Conservation (phyloP, 2,888 invertebrate species). For the Homarus gammarus region DNA sequence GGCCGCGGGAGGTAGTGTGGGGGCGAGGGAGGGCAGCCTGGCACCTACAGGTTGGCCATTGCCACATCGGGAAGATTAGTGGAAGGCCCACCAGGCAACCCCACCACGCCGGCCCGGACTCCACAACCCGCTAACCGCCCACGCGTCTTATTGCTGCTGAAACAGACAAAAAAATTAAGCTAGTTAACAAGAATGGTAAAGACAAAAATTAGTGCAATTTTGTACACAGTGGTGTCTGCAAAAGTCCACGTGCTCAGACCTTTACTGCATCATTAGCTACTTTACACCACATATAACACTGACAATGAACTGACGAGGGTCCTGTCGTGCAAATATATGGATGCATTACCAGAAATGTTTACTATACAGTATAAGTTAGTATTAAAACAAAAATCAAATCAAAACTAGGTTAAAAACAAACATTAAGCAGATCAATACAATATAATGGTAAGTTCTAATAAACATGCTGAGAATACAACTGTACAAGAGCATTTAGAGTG, state of each 20-base stretch:
- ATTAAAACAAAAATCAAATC: conserved; percentile 14
- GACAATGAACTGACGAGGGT: background rate
- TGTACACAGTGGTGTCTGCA: conserved; percentile 12
- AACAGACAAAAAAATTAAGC: conserved; percentile 46
- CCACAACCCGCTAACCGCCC: conserved; percentile 71
- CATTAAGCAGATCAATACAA: conserved; percentile 20
- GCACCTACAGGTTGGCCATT: conserved; percentile 48
- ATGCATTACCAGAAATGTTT: conserved; percentile 22
- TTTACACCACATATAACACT: conserved; percentile 8
- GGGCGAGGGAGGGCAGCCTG: conserved; percentile 69
- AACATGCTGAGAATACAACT: conserved; percentile 28
- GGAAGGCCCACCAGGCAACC: conserved; percentile 62
- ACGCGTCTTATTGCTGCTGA: conserved; percentile 72
- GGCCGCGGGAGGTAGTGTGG: conserved; percentile 73
- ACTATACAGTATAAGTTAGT: background rate
- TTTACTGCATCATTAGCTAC: conserved; percentile 7
- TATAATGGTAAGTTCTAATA: background rate
- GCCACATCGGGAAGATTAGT: conserved; percentile 46
- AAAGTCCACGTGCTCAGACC: conserved; percentile 23
- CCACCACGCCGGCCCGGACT: conserved; percentile 69
- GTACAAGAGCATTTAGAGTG: conserved; percentile 4
- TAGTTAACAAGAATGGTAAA: conserved; percentile 5
- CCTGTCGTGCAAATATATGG: conserved; percentile 14
- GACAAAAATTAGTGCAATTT: background rate
- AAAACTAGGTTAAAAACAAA: no score